Percentiles rank a stretch among this genome's conserved stretches.
These are phyloP conservation scores for Rhinopithecus roxellana DNA, from an alignment of 2,113 vertebrate genomes.

Conservation along the genomic window DNA sequence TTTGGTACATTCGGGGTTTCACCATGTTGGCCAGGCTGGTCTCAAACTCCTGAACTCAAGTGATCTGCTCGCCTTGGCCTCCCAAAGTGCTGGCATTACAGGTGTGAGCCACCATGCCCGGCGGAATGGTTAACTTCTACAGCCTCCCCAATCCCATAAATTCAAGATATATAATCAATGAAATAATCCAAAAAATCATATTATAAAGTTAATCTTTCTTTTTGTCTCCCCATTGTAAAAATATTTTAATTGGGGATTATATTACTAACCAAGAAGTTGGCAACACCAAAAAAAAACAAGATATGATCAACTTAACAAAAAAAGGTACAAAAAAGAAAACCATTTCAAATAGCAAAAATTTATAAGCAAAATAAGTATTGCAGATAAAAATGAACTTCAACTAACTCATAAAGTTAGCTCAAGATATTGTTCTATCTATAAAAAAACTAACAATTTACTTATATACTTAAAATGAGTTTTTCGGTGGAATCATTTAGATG, in stretches of 20 bases:
- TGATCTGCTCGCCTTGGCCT: no score
- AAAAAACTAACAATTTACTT: constrained; percentile 20
- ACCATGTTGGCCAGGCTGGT: no score
- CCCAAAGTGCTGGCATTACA: no score
- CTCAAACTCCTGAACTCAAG: no score
- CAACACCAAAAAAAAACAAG: constrained; percentile 23
- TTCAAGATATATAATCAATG: background rate
- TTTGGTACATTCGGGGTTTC: no score
- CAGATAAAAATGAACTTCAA: background rate
- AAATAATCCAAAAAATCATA: constrained; percentile 33
- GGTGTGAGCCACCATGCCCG: no score
- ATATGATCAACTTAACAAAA: background rate
- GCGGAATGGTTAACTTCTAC: background rate
- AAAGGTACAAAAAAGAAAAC: background rate
- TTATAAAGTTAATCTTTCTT: background rate
- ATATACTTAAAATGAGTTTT: background rate
- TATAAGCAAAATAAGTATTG: background rate
- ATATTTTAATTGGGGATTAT: background rate
- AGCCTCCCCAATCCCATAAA: background rate
- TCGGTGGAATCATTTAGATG: background rate
- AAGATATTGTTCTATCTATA: background rate
- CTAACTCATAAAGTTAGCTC: background rate
- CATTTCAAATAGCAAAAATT: background rate
- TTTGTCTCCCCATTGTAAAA: background rate
- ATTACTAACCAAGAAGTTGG: background rate